phyloP scores from a whole-genome alignment of 2,113 vertebrate species.

The Rhizomys pruinosus region DNA sequence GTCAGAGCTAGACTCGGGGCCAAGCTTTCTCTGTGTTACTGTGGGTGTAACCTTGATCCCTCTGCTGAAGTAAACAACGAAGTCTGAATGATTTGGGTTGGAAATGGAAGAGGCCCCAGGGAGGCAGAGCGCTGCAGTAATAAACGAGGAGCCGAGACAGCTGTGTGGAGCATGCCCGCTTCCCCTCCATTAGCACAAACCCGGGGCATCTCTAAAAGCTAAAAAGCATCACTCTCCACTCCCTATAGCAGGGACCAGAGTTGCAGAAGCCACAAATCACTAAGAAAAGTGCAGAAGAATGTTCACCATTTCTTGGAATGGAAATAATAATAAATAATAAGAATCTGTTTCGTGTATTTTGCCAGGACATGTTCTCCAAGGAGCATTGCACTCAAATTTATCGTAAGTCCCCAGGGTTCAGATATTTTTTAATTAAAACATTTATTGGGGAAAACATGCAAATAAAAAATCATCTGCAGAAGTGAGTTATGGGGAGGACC shows the following conservation, averaged over 20 bases:
- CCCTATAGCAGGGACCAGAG: constrained; percentile 29
- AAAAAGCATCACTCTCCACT: constrained; percentile 57
- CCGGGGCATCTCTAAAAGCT: constrained; percentile 52
- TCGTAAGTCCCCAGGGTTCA: constrained; percentile 63
- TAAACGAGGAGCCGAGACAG: constrained; percentile 70
- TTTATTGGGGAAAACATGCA: constrained; percentile 57
- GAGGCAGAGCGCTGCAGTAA: constrained; percentile 42
- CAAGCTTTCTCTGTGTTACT: constrained; percentile 45
- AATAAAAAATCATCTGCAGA: constrained; percentile 24
- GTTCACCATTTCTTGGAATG: constrained; percentile 77
- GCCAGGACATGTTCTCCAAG: constrained; percentile 74
- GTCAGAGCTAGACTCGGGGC: background rate
- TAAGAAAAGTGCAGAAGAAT: constrained; percentile 74
- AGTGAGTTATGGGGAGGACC: constrained; percentile 34
- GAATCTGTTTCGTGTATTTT: constrained; percentile 70
- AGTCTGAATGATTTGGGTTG: constrained; percentile 75
- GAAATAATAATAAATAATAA: constrained; percentile 83
- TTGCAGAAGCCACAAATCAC: constrained; percentile 76
- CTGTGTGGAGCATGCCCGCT: background rate
- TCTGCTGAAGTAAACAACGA: constrained; percentile 67
- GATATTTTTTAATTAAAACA: constrained; percentile 76
- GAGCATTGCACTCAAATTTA: constrained; percentile 71
- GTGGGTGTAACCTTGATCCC: constrained; percentile 69
- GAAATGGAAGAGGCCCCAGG: constrained; percentile 71
- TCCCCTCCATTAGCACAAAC: constrained; percentile 58